These are phyloP conservation scores for Lycocerus yunnanus DNA, from an alignment of 2,888 invertebrate species.

Conservation along the genomic window DNA sequence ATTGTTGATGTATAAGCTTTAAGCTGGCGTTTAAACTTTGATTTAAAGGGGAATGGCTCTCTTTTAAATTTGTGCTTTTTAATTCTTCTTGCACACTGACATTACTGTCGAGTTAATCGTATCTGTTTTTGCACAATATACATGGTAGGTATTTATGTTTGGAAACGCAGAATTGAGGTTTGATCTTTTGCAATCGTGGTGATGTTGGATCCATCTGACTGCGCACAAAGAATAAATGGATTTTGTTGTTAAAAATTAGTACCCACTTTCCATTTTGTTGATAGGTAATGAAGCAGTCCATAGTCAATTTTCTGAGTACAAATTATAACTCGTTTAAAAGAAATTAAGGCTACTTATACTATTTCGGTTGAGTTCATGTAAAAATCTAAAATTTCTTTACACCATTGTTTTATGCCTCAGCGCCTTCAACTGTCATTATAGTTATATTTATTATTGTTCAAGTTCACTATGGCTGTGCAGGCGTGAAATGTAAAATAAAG, in stretches of 20 bases:
- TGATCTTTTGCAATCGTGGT: no score
- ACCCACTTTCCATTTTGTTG: neutral
- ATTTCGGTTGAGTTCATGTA: slow-evolving; percentile 33
- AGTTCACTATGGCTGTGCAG: slow-evolving; percentile 45
- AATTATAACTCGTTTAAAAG: slow-evolving; percentile 29
- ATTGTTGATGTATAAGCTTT: no score
- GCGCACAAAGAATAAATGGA: neutral
- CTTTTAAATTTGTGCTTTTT: no score
- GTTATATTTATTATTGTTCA: slow-evolving; percentile 51
- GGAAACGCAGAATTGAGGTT: no score
- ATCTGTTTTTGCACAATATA: no score
- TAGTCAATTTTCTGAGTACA: slow-evolving; percentile 18
- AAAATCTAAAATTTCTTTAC: slow-evolving; percentile 34
- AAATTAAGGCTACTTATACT: slow-evolving; percentile 30
- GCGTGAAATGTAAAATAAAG: slow-evolving; percentile 43
- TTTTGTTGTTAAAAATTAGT: neutral
- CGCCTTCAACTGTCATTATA: slow-evolving; percentile 52
- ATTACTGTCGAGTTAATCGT: no score
- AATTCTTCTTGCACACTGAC: no score
- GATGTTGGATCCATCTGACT: neutral
- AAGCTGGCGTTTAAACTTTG: no score
- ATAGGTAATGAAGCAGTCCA: neutral
- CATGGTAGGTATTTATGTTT: no score
- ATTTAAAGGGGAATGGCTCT: no score
- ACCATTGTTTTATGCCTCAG: slow-evolving; percentile 48